A percentile compares a stretch with the other conserved stretches of the same genome.
Conservation (phyloP, 2,888 invertebrate genomes). For the Cryptophagus acutangulus region DNA sequence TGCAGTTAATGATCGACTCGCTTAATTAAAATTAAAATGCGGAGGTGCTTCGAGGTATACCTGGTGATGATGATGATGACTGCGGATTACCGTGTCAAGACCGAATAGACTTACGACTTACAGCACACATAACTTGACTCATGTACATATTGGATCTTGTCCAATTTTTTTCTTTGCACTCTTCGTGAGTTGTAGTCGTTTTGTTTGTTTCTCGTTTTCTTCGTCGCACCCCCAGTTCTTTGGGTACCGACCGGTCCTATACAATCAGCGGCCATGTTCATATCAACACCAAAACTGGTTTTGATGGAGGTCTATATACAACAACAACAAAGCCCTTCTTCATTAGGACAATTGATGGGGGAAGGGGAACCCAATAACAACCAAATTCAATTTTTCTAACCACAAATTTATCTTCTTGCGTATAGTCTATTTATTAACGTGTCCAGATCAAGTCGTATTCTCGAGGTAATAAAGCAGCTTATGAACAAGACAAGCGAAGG, state of each 20-base stretch:
- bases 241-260: conserved; percentile 35
- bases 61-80: conserved; percentile 16
- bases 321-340: conserved; percentile 14
- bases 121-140: conserved; percentile 32
- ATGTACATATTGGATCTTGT: conserved; percentile 32
- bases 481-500: conserved; percentile 45
- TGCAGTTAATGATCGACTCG: conserved; percentile 43
- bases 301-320: too few species aligned
- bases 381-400: conserved; percentile 36
- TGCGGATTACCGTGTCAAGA: conserved; percentile 22
- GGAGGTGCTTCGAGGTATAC: conserved; percentile 31
- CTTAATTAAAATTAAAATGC: conserved; percentile 48
- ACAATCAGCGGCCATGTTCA: conserved; percentile 37
- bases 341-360: conserved; percentile 11
- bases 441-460: conserved; percentile 26
- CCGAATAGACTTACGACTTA: conserved; percentile 29
- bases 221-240: not conserved
- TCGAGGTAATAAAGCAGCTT: conserved; percentile 46
- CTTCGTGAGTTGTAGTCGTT: conserved; percentile 3
- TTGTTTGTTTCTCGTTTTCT: conserved; percentile 4
- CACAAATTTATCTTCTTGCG: too few species aligned
- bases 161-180: conserved; percentile 10
- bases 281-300: conserved; percentile 39
- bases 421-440: conserved; percentile 40
- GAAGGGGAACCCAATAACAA: too few species aligned